These are phyloP conservation scores for Strix uralensis DNA, from an alignment of 2,113 vertebrate genomes.

Conservation along the genomic window DNA sequence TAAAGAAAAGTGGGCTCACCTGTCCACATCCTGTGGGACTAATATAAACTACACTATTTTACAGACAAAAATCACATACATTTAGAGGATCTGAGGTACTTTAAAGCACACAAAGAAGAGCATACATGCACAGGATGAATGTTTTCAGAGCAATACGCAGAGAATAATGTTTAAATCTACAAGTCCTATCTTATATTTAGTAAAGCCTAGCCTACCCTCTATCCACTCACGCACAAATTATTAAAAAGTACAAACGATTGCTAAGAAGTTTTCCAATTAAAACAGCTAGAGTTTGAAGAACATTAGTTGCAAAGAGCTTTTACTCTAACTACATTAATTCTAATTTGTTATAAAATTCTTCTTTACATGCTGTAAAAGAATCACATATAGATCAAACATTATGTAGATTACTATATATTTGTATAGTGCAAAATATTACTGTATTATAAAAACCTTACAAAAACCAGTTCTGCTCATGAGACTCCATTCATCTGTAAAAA, in stretches of 20 bases:
- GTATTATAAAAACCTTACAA: background rate
- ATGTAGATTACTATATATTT: background rate
- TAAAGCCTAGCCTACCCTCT: background rate
- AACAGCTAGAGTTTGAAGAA: background rate
- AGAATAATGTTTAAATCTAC: background rate
- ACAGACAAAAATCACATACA: background rate
- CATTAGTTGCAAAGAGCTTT: background rate
- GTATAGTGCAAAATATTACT: background rate
- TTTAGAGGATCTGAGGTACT: background rate
- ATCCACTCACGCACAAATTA: background rate
- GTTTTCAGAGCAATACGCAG: background rate
- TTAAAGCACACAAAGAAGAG: background rate
- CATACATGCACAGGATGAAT: background rate
- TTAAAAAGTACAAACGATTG: background rate
- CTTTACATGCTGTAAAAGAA: background rate
- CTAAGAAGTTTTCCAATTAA: background rate
- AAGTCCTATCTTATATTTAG: background rate
- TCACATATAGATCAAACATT: background rate
- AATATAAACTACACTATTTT: background rate
- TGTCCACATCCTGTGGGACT: background rate
- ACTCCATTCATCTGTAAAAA: background rate
- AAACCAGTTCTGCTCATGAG: background rate
- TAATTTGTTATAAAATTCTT: background rate
- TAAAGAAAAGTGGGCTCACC: background rate
- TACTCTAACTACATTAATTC: background rate